Conservation (phyloP, 2,113 vertebrate species). For the Lasiurus borealis region DNA sequence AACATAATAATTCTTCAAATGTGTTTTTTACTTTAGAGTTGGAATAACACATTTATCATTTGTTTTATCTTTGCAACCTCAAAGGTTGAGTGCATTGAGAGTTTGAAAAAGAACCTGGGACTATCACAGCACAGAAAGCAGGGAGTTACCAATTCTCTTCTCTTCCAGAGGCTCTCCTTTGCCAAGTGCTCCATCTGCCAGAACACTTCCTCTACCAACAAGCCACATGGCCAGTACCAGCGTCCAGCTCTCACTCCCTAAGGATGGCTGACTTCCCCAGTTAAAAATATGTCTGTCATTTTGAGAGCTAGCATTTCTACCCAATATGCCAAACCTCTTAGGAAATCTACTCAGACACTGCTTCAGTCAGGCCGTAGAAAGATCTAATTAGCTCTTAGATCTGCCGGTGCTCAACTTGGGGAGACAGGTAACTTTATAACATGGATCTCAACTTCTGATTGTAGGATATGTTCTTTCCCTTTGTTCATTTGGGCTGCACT, state of each 20-base stretch:
- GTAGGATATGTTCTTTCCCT: constrained; percentile 35
- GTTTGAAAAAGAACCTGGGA: not conserved
- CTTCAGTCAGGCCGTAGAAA: not conserved
- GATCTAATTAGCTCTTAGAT: not conserved
- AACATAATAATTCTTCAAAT: not conserved
- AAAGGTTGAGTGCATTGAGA: not conserved
- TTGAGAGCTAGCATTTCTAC: not conserved
- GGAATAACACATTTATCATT: not conserved
- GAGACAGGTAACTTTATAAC: too few species aligned
- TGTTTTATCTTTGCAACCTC: not conserved
- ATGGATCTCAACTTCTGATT: constrained; percentile 44
- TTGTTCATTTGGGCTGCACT: not conserved
- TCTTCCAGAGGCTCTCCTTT: not conserved
- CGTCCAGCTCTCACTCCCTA: not conserved
- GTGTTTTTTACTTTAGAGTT: not conserved
- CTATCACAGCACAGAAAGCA: not conserved
- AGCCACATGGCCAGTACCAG: not conserved
- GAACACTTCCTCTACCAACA: not conserved
- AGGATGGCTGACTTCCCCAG: not conserved
- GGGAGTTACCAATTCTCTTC: not conserved
- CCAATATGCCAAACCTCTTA: not conserved
- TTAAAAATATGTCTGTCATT: not conserved
- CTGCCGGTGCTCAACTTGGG: not conserved
- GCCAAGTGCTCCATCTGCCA: not conserved
- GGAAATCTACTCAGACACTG: not conserved